Evolutionary conservation across 2,797 vertebrate species (phyloP).

Genomic region (Typhlichthys eigenmanni): DNA sequence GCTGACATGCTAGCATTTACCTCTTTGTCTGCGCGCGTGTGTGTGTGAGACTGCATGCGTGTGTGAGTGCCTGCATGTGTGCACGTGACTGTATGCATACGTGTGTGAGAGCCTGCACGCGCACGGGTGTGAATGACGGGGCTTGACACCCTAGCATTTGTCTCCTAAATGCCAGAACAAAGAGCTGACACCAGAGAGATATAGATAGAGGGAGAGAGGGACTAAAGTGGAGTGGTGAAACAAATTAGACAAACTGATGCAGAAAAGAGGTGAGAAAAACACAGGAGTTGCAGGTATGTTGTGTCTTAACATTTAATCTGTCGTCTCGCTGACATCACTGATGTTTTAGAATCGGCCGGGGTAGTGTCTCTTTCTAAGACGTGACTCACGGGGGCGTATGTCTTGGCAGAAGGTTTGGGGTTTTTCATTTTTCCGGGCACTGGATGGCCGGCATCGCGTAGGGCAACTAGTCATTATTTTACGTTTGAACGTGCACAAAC

Average conservation of each 20-base stretch:
- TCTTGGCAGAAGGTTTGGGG: too few species aligned
- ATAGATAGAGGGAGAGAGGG: constrained; percentile 12
- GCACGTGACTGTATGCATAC: constrained; percentile 3
- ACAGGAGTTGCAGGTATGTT: background rate
- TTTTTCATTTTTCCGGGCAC: too few species aligned
- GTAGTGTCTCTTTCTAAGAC: constrained; percentile 6
- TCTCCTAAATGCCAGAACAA: constrained; percentile 79
- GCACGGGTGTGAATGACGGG: constrained; percentile 63
- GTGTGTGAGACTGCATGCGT: constrained; percentile 12
- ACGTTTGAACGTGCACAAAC: too few species aligned
- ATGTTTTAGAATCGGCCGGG: constrained; percentile 38
- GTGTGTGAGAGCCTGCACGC: background rate
- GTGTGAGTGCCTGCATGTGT: background rate
- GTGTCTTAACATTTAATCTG: constrained; percentile 37
- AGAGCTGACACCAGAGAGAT: constrained; percentile 73
- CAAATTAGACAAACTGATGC: background rate
- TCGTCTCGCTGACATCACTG: constrained; percentile 23
- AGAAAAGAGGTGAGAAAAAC: background rate
- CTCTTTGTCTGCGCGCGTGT: constrained; percentile 38
- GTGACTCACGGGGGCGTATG: background rate
- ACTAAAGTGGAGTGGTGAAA: background rate
- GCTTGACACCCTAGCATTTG: constrained; percentile 80
- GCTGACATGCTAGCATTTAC: constrained; percentile 49
- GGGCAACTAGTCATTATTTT: too few species aligned
- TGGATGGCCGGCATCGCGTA: too few species aligned